Conservation (phyloP, 2,797 vertebrate species). For the Margarornis squamiger region DNA sequence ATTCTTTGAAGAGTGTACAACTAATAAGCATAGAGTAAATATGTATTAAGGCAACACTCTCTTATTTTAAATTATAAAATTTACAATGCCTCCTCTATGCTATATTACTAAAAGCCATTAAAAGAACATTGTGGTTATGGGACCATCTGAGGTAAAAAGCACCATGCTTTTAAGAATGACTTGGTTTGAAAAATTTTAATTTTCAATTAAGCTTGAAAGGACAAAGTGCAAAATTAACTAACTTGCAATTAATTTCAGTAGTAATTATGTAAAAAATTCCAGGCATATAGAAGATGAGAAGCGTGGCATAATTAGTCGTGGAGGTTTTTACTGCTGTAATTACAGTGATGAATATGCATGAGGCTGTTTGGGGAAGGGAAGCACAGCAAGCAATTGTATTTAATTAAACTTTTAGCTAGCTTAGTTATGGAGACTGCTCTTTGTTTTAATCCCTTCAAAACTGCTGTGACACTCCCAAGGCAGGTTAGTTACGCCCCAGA, state of each 20-base stretch:
- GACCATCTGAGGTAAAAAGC: conserved; percentile 13
- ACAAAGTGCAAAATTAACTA: conserved; percentile 78
- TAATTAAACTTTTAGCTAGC: conserved; percentile 80
- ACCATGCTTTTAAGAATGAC: conserved; percentile 3
- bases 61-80: neutral
- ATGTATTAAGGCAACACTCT: neutral
- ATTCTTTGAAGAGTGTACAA: neutral
- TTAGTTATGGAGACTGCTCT: conserved; percentile 56
- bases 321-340: conserved; percentile 74
- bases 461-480: conserved; percentile 30
- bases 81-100: neutral
- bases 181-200: conserved; percentile 58
- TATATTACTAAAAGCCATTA: neutral
- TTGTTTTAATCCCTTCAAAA: conserved; percentile 65
- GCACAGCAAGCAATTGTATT: conserved; percentile 72
- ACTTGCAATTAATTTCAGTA: conserved; percentile 80
- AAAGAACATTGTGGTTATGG: neutral
- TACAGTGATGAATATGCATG: conserved; percentile 81
- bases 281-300: conserved; percentile 73
- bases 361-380: conserved; percentile 69
- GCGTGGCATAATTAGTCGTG: conserved; percentile 75
- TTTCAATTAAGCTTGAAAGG: conserved; percentile 77
- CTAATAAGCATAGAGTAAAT: neutral
- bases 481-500: conserved; percentile 1
- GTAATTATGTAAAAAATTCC: conserved; percentile 78